Base-by-base conservation (phyloP, 2,888 invertebrate genomes). In the Synanthedon formicaeformis region DNA sequence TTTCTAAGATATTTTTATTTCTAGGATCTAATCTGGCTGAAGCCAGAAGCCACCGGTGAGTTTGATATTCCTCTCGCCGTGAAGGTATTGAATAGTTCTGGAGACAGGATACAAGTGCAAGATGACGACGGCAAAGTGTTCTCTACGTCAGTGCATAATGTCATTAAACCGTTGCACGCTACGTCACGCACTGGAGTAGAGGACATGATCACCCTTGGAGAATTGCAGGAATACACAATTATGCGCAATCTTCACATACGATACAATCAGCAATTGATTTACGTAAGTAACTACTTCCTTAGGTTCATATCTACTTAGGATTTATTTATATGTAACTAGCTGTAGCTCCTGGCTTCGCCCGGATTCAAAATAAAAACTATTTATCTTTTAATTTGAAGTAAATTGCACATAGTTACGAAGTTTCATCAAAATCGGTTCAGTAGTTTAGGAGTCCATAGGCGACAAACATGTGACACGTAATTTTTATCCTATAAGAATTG, bases 161-260 rank as follows among this genome's bases (percentile, higher is more conserved):
- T 93, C 40, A 69, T 91, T 53, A 93, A 92, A 69, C 88, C 91
- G 3, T 92, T 96, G 89, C 95, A 96, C 70, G 81, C 91, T 4
- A 92, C 96, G 13, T 96, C 96, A 1, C 88, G 93, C 51, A 86
- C 89, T 54, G 94, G 95, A 34, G 96, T 97, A 12, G 97, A 97
- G 71, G 98, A 98, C 75, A 97, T 98, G 97, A 98, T 98, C 63
- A 94, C 94, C 40, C 87, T 98, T 45, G 97, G 96, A 1, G 98
- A 98, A 77, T 89, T 98, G 50, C 96, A 98, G 75, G 98, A 98
- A 73, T 95, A 96, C 67, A 96, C 97, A 2, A 97, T 98, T 58
- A 88, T 98, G 45, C 89, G 96, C 54, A 98, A 98, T 83, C 89
- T 98, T 54, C 93, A 96, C 67, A 92, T 95, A 66, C 90, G 98